phyloP scores from a whole-genome alignment of 2,888 invertebrate genomes.

The Euzetes globulus region DNA sequence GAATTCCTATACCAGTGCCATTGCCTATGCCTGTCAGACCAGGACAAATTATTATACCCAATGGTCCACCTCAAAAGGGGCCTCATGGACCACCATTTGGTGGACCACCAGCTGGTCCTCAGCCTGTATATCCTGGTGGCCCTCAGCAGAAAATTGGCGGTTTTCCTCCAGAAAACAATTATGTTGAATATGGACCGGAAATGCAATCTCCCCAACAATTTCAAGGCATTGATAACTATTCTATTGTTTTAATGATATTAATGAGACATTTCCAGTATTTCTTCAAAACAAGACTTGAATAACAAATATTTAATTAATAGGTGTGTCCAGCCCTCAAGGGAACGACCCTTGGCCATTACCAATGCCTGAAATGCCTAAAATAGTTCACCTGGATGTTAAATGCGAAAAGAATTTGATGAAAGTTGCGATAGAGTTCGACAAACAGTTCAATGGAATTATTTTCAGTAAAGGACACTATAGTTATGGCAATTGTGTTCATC shows the following conservation, averaged over 20 bases:
- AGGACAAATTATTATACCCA: constrained; percentile 28
- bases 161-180: constrained; percentile 17
- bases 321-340: not conserved
- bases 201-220: constrained; percentile 32
- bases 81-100: constrained; percentile 24
- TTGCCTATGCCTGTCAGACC: constrained; percentile 22
- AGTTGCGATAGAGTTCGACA: constrained; percentile 85
- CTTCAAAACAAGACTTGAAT: not conserved
- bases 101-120: not conserved
- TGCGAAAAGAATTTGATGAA: constrained; percentile 91
- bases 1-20: constrained; percentile 23
- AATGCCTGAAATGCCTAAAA: constrained; percentile 73
- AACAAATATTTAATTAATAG: not conserved
- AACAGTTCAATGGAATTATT: constrained; percentile 89
- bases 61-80: constrained; percentile 7
- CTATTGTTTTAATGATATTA: not conserved
- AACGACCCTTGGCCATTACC: constrained; percentile 35
- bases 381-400: constrained; percentile 81
- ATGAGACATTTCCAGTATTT: not conserved
- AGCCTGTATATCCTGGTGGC: constrained; percentile 27
- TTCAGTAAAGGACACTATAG: constrained; percentile 87
- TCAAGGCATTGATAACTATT: constrained; percentile 15
- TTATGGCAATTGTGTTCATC: constrained; percentile 80
- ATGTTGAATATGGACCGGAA: constrained; percentile 29
- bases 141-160: constrained; percentile 8